These are phyloP conservation scores for Eospalax fontanierii DNA, from an alignment of 2,797 vertebrate species.

Conservation along the genomic window DNA sequence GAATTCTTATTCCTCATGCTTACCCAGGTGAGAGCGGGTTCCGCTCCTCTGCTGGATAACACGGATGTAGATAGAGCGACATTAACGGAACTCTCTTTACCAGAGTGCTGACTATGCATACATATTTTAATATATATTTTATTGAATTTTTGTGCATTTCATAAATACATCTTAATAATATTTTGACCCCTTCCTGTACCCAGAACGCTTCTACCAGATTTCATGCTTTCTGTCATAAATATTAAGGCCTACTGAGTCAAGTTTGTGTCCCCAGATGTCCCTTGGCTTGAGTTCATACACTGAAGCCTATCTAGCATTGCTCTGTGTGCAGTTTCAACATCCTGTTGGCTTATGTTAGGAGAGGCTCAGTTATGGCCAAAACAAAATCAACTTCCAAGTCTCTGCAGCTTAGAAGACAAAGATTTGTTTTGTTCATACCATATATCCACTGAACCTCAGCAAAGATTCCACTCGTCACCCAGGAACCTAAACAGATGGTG, in stretches of 20 bases:
- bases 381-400: background rate
- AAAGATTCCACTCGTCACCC: background rate
- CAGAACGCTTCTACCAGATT: no score
- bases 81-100: background rate
- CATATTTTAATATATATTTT: background rate
- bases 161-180: no score
- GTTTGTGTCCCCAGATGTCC: no score
- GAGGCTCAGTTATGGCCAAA: background rate
- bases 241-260: no score
- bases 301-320: no score
- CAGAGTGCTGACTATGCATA: background rate
- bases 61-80: background rate
- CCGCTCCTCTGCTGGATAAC: background rate
- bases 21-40: slow-evolving; percentile 87
- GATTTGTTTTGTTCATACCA: background rate
- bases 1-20: slow-evolving; percentile 91
- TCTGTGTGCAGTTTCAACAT: background rate
- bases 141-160: no score
- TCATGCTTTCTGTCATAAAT: no score
- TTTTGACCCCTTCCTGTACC: no score
- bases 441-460: background rate
- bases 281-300: no score
- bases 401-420: slow-evolving; percentile 1
- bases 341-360: background rate
- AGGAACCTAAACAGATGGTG: no score